Evolutionary conservation across 2,797 vertebrate species (phyloP), one percentile per base, ranked within the genome.

Genomic region (Champsocephalus gunnari): DNA sequence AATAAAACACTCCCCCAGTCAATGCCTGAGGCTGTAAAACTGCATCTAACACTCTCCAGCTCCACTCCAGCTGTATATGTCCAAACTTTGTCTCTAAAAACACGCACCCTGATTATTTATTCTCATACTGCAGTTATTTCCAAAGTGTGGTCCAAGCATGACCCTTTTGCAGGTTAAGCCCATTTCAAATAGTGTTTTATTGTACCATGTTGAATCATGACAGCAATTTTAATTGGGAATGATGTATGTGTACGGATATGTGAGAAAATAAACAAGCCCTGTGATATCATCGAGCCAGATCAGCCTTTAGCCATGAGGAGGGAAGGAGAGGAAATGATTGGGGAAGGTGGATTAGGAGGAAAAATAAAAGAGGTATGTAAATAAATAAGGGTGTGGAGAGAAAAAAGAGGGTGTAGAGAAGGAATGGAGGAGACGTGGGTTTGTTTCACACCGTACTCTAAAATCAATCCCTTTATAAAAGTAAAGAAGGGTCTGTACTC

Each of bases 1-100:
- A 86, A 92, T 92, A 89, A 91, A 93, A 91, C 84, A 87, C 90
- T 89, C 88, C 87, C 80, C 75, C 70, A 91, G 90, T 93, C 84
- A 79, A 88, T 87, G 87, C 74, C 82, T 81, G 10, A 2, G 50
- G 73, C 84, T 66, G 76, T 93, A 92, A 93, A 93, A 68, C 67
- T 59, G 59, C 77, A 69, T 87, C 74, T 58, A 59, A 87, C 85
- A 75, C 76, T 83, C 77, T 38, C 34, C 34, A 38, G 34, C 34
- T 82, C 45, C 55, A 48, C 67, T 80, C 68, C 58, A 44, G 69
- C 77, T 64, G 54, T 77, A 74, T 77, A 79, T 81, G 80, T 78
- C 79, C 73, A 87, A 90, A 91, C 50, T 63, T 85, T 81, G 21
- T 50, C 73, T 74, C 71, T 17, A 34, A 76, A 78, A 61, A 75